These are phyloP conservation scores for Lutjanus campechanus DNA, from an alignment of 2,797 vertebrate species.

Conservation along the genomic window DNA sequence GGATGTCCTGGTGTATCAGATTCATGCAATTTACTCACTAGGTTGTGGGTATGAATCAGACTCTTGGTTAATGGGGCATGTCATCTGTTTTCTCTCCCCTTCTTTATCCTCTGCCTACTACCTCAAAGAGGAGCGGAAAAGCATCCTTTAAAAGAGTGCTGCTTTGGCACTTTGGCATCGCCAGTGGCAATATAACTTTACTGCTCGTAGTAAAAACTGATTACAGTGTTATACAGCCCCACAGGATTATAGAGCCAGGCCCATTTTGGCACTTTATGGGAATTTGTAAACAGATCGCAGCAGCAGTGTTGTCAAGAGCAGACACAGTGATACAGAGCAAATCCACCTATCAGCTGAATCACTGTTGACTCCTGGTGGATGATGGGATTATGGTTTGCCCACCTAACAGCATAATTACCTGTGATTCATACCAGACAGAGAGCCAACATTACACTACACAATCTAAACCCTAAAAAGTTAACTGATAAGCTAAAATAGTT, in stretches of 20 bases:
- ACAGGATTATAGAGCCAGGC: slow-evolving; percentile 48
- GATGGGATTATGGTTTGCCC: slow-evolving; percentile 1
- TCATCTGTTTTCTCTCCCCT: slow-evolving; percentile 43
- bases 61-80: slow-evolving; percentile 54
- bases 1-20: slow-evolving; percentile 34
- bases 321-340: slow-evolving; percentile 12
- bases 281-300: slow-evolving; percentile 61
- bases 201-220: slow-evolving; percentile 71
- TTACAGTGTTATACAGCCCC: slow-evolving; percentile 62
- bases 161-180: slow-evolving; percentile 62
- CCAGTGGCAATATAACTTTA: slow-evolving; percentile 67
- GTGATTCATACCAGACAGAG: slow-evolving; percentile 4
- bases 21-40: slow-evolving; percentile 30
- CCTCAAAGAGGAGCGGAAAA: slow-evolving; percentile 34
- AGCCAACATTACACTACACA: neutral
- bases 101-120: slow-evolving; percentile 42
- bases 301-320: slow-evolving; percentile 24
- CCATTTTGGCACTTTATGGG: slow-evolving; percentile 58
- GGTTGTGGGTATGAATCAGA: slow-evolving; percentile 55
- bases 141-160: slow-evolving; percentile 56
- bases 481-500: neutral
- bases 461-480: neutral
- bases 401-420: slow-evolving; percentile 11
- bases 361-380: slow-evolving; percentile 21
- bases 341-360: slow-evolving; percentile 30